These are phyloP conservation scores for Poecilus cupreus DNA, from an alignment of 2,888 invertebrate genomes.

Conservation along the genomic window DNA sequence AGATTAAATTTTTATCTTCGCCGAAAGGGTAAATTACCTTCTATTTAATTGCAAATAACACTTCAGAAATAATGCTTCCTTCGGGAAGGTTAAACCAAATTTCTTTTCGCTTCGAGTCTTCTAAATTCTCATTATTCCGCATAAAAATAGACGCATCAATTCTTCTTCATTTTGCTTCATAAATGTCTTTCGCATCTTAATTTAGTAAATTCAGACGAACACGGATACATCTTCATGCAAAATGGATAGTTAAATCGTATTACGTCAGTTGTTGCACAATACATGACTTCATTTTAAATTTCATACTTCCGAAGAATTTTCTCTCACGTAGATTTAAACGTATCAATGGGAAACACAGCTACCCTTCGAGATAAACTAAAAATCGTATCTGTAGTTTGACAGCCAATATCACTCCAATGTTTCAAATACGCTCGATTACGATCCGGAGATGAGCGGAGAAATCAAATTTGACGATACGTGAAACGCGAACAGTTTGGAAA, in stretches of 20 bases:
- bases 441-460: background rate
- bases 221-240: slow-evolving; percentile 2
- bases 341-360: background rate
- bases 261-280: background rate
- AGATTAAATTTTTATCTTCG: background rate
- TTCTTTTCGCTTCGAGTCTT: background rate
- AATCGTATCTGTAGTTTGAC: background rate
- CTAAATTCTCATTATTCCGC: background rate
- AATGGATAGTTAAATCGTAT: background rate
- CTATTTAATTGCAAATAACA: background rate
- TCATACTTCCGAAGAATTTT: background rate
- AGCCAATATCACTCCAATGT: slow-evolving; percentile 8
- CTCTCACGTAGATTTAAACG: background rate
- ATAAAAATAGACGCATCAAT: slow-evolving; percentile 13
- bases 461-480: slow-evolving; percentile 15
- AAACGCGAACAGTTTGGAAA: slow-evolving; percentile 1
- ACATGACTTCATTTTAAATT: background rate
- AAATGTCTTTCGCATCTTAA: slow-evolving; percentile 6
- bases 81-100: background rate
- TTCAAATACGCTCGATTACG: slow-evolving; percentile 21
- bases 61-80: background rate
- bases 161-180: slow-evolving; percentile 13
- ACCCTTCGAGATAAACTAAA: background rate
- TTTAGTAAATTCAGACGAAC: background rate
- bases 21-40: background rate